Evolutionary conservation across 2,797 vertebrate species (phyloP), one percentile per base, ranked within the genome.

Genomic region (Galagoides demidoff): DNA sequence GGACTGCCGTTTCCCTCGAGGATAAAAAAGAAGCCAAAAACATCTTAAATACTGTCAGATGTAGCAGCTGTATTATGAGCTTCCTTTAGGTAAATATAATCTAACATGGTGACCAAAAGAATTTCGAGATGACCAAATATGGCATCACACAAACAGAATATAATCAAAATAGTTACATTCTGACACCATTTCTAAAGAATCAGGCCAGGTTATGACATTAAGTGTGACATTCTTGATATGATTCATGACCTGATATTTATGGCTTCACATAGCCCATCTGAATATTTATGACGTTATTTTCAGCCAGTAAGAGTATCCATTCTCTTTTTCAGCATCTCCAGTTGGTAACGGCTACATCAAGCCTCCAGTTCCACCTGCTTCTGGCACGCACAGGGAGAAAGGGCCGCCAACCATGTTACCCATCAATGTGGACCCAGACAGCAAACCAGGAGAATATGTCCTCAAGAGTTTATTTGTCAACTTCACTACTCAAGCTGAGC

Each of bases 381-480:
- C 99, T 97, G 99, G 99, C 94, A 98, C 99, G 66, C 99, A 99
- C 96, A 99, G 99, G 95, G 99, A 99, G 95, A 99, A 99, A 97
- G 99, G 99, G 59, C 99, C 99, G 0, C 99, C 99, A 66, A 97
- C 99, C 98, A 99, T 99, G 99, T 98, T 99, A 98, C 99, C 99
- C 97, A 99, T 99, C 98, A 99, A 61, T 39, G 98, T 99, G 66
- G 99, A 99, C 98, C 99, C 99, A 0, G 99, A 99, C 98, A 99
- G 99, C 98, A 99, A 99, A 93, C 99, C 99, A 34, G 99, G 99
- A 25, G 99, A 99, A 96, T 99, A 99, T 14, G 98, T 99, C 96
- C 99, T 99, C 96, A 99, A 99, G 98, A 99, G 99, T 96, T 98
- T 99, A 79, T 99, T 99, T 95, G 99, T 99, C 94, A 99, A 99